Evolutionary conservation across 2,888 invertebrate genomes (phyloP).

Genomic region (Creontiades dilutus): DNA sequence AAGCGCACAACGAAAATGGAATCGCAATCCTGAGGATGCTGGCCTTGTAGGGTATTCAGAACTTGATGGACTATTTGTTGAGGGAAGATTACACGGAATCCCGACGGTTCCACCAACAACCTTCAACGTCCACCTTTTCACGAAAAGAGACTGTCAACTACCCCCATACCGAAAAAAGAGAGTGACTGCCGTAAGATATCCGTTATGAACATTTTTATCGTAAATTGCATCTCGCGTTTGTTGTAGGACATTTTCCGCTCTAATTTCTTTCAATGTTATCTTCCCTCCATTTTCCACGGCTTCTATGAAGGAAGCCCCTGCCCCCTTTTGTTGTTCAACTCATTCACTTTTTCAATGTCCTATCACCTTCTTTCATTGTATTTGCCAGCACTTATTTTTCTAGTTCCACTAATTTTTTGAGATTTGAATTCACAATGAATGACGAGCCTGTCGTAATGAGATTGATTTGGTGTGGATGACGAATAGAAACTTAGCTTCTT

Average conservation of each 20-base stretch:
- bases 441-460: too few species aligned
- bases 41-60: background rate
- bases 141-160: conserved; percentile 25
- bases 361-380: conserved; percentile 34
- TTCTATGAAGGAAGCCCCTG: conserved; percentile 11
- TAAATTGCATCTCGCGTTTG: conserved; percentile 48
- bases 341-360: conserved; percentile 40
- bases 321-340: conserved; percentile 41
- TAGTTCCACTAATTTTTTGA: too few species aligned
- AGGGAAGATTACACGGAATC: background rate
- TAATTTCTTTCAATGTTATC: conserved; percentile 51
- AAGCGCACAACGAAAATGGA: too few species aligned
- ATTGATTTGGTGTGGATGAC: too few species aligned
- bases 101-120: background rate
- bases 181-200: conserved; percentile 37
- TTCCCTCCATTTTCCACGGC: conserved; percentile 26
- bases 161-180: conserved; percentile 8
- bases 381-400: background rate
- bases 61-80: background rate
- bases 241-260: conserved; percentile 50
- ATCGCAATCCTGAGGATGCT: too few species aligned
- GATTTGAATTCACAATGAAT: too few species aligned
- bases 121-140: background rate
- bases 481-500: too few species aligned
- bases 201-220: conserved; percentile 46